These are phyloP conservation scores for Tapera naevia DNA, from an alignment of 2,797 vertebrate species.

Conservation along the genomic window DNA sequence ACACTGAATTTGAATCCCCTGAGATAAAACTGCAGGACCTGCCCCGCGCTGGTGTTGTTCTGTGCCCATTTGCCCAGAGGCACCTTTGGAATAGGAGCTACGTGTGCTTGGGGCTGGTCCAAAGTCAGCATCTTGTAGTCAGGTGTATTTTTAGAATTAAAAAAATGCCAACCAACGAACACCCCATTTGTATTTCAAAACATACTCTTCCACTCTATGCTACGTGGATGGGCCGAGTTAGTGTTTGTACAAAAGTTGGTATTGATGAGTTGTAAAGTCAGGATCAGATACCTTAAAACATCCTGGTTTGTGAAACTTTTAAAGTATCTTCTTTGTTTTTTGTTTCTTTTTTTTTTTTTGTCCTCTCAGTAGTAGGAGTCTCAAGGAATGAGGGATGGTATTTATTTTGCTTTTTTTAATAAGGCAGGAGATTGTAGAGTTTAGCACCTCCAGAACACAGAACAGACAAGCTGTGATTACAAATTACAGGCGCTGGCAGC, in stretches of 20 bases:
- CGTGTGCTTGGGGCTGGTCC: neutral
- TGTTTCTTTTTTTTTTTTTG: neutral
- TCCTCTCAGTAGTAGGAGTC: neutral
- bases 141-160: neutral
- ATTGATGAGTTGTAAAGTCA: neutral
- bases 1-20: neutral
- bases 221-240: neutral
- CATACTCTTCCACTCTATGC: neutral
- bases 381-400: neutral
- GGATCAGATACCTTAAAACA: neutral
- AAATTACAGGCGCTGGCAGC: neutral
- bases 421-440: neutral
- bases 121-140: neutral
- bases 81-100: neutral
- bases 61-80: neutral
- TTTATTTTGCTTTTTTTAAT: neutral
- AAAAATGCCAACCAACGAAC: neutral
- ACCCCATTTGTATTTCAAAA: neutral
- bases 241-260: neutral
- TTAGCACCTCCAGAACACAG: neutral
- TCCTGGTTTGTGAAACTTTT: neutral
- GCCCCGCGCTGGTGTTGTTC: accelerated
- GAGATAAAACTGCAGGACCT: neutral
- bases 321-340: too few species aligned
- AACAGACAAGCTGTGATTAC: neutral